These are phyloP conservation scores for Sabatieria punctata DNA, from an alignment of 2,888 invertebrate species.

Conservation along the genomic window DNA sequence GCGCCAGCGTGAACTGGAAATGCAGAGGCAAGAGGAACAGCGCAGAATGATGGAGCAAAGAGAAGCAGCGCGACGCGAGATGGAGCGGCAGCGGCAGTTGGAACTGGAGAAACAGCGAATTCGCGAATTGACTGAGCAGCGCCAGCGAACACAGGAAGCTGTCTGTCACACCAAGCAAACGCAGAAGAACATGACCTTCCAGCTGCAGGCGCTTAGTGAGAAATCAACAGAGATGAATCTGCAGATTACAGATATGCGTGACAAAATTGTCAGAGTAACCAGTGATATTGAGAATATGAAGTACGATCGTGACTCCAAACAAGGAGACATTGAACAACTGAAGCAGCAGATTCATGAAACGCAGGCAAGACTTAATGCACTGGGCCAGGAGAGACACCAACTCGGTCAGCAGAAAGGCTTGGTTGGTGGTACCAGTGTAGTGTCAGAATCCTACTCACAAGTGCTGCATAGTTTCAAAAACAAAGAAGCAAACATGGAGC, in stretches of 20 bases:
- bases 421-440: neutral
- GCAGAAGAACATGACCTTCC: conserved; percentile 63
- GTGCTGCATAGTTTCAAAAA: conserved; percentile 48
- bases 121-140: conserved; percentile 65
- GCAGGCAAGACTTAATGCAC: conserved; percentile 14
- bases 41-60: conserved; percentile 49
- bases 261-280: conserved; percentile 54
- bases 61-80: conserved; percentile 46
- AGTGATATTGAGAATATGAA: conserved; percentile 88
- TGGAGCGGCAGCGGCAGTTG: conserved; percentile 78
- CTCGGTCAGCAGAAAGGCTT: conserved; percentile 14
- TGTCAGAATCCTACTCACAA: conserved; percentile 15
- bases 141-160: conserved; percentile 64
- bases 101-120: conserved; percentile 88
- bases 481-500: conserved; percentile 55
- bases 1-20: conserved; percentile 56
- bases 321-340: conserved; percentile 47
- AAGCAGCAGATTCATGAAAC: conserved; percentile 26
- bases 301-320: conserved; percentile 69
- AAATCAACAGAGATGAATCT: conserved; percentile 59
- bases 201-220: conserved; percentile 50
- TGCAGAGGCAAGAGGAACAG: conserved; percentile 43
- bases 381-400: conserved; percentile 56
- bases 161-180: conserved; percentile 67
- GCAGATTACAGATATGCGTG: conserved; percentile 44